A percentile compares a stretch with the other conserved stretches of the same genome.
phyloP scores from a whole-genome alignment of 35 echinoderm and acorn worm genomes.

The Strongylocentrotus purpuratus region DNA sequence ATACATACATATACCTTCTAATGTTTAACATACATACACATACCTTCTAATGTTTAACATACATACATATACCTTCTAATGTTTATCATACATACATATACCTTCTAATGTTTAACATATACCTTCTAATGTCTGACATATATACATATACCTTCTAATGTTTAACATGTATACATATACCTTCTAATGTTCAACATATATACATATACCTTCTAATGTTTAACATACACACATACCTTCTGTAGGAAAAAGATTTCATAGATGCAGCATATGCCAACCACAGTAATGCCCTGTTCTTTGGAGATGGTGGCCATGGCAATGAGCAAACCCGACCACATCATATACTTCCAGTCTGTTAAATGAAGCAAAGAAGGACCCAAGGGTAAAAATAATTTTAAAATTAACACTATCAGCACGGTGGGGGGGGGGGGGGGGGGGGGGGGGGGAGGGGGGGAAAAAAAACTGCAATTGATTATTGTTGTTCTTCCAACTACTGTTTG shows the following conservation, averaged over 20 bases:
- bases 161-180: neutral
- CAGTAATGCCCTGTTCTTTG: constrained; percentile 82
- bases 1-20: too few relatives aligned
- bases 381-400: neutral
- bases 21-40: too few relatives aligned
- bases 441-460: neutral
- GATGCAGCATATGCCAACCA: constrained; percentile 77
- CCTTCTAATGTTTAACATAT: neutral
- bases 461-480: neutral
- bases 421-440: too few relatives aligned
- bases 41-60: too few relatives aligned
- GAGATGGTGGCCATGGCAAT: constrained; percentile 75
- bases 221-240: constrained; percentile 50
- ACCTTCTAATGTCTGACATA: neutral
- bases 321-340: constrained; percentile 60
- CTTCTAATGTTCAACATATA: neutral
- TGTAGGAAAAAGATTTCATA: constrained; percentile 78
- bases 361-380: neutral
- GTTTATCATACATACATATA: neutral
- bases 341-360: constrained; percentile 67
- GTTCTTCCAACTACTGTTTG: too few relatives aligned
- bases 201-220: neutral
- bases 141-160: neutral
- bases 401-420: too few relatives aligned
- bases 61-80: too few relatives aligned